Base-by-base conservation (phyloP, 2,797 vertebrate species). In the Thaleichthys pacificus region DNA sequence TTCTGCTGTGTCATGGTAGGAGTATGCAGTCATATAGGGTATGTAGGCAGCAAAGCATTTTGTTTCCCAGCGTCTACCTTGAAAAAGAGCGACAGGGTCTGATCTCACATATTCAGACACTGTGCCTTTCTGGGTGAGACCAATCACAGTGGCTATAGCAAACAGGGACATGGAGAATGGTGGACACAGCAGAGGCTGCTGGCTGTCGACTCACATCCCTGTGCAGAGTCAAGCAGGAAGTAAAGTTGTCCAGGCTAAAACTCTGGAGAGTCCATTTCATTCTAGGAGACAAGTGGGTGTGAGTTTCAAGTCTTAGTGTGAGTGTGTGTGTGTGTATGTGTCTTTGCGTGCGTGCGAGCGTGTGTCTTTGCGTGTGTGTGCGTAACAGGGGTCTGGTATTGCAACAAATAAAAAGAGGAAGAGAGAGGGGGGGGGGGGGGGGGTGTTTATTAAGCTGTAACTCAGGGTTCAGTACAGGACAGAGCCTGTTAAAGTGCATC, bases 231-330 rank as follows among this genome's bases (percentile, higher is more conserved):
- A 58, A 83, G 78, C 62, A 80, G 81, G 82, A 79, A 82, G 80
- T 85, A 77, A 85, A 80, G 85, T 87, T 84, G 85, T 82, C 78
- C 77, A 15, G 51, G 15, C 51, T n/a, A n/a, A 56, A 6, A n/a
- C 19, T 56, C 51, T 5, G 12, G 42, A 47, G 42, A 47, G 42
- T 47, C 38, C 12, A 47, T 47, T 47, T 47, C 42, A 47, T 47
- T 47, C 42, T 47, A 47, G 42, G 3, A 47, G 42, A 47, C 42
- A 47, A 47, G 42, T 0, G 42, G 42, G 42, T 47, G 42, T 47
- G 42, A 47, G 42, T 47, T 47, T 47, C 42, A 47, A 14, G 42
- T 47, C 42, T 47, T 14, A 14, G 9, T 47, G 42, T 3, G 42
- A 47, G 42, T 8, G 35, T 35, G 32, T 32, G 38, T 15, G 56